A percentile compares a stretch with the other conserved stretches of the same genome.
These are phyloP conservation scores for Seriola aureovittata DNA, from an alignment of 2,113 vertebrate species.

Conservation along the genomic window DNA sequence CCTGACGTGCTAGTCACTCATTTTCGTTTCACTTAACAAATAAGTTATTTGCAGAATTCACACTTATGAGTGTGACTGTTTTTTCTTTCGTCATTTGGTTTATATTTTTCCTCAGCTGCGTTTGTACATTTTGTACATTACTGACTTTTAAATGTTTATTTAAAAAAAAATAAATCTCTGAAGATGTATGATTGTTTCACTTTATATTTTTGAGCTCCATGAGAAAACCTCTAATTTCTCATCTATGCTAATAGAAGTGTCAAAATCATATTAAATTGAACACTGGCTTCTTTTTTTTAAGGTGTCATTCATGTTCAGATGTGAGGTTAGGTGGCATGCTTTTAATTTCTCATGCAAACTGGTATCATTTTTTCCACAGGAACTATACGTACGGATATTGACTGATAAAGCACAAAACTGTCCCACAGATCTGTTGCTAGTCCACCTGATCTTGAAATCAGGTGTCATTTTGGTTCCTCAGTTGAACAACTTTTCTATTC, in stretches of 20 bases:
- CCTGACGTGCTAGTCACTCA: not conserved
- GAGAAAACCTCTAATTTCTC: not conserved
- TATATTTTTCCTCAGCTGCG: slow-evolving; percentile 24
- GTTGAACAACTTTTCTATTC: not conserved
- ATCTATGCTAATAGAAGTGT: slow-evolving; percentile 21
- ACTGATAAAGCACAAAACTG: not conserved
- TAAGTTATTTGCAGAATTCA: slow-evolving; percentile 11
- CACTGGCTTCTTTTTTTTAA: not conserved
- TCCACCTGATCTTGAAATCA: not conserved
- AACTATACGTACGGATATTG: not conserved
- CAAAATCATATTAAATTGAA: slow-evolving; percentile 26
- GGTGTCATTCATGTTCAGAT: not conserved
- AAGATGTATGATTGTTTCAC: slow-evolving; percentile 42
- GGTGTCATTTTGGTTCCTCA: not conserved
- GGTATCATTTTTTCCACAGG: no score
- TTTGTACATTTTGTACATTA: slow-evolving; percentile 74
- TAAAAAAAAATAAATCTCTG: slow-evolving; percentile 63
- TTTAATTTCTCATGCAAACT: not conserved
- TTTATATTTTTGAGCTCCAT: slow-evolving; percentile 32
- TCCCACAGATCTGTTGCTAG: not conserved
- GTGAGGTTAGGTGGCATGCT: not conserved
- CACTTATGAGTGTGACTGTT: not conserved
- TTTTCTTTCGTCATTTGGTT: not conserved
- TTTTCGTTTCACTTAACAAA: not conserved
- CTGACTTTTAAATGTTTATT: slow-evolving; percentile 73